Evolutionary conservation across 2,797 vertebrate species (phyloP).

Genomic region (Eremophila alpestris): DNA sequence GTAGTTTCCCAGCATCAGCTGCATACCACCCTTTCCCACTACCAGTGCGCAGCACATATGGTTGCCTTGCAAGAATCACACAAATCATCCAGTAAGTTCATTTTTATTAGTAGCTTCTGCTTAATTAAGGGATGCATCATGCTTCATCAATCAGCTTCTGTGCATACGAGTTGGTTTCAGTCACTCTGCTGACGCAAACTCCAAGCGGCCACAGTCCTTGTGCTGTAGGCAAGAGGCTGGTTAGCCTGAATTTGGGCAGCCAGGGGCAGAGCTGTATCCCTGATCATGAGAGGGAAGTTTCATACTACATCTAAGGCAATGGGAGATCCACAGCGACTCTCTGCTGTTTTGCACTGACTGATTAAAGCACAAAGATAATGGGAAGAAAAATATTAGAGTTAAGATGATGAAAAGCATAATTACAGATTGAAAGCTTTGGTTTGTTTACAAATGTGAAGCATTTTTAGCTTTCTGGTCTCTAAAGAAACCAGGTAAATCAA

Average conservation of each 20-base stretch:
- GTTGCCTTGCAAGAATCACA: conserved; percentile 45
- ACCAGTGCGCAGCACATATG: conserved; percentile 47
- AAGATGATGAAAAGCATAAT: not conserved
- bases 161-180: not conserved
- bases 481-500: not conserved
- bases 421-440: not conserved
- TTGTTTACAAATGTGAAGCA: not conserved
- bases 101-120: conserved; percentile 74
- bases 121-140: conserved; percentile 69
- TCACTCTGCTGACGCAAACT: conserved; percentile 7
- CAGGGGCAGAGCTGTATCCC: not conserved
- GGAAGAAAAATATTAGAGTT: not conserved
- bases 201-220: not conserved
- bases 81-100: conserved; percentile 71
- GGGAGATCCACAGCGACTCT: not conserved
- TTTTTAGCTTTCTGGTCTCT: not conserved
- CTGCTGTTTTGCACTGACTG: not conserved
- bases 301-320: not conserved
- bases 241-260: not conserved
- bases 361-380: not conserved
- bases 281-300: not conserved
- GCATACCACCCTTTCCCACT: conserved; percentile 14
- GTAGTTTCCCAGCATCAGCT: conserved; percentile 10
- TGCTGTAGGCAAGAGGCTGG: not conserved
- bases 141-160: conserved; percentile 69